Evolutionary conservation across 1,140 invertebrate genomes (phyloP).

Genomic region (Drosophila quadrilineata): DNA sequence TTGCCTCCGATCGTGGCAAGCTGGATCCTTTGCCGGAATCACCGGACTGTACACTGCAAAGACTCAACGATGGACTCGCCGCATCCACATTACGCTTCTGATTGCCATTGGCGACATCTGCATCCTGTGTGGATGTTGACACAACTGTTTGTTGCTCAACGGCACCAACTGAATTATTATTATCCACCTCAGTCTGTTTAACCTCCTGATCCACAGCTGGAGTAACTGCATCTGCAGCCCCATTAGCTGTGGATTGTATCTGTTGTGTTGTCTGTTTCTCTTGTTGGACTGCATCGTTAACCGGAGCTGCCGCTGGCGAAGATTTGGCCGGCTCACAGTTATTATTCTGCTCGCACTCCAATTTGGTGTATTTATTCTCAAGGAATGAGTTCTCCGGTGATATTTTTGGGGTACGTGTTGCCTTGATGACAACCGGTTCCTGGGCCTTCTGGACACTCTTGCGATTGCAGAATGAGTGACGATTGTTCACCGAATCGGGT

Average conservation of each 20-base stretch:
- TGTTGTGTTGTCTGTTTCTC: neutral
- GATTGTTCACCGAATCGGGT: constrained; percentile 68
- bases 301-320: neutral
- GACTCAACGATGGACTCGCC: constrained; percentile 75
- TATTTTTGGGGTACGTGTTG: constrained; percentile 76
- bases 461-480: constrained; percentile 57
- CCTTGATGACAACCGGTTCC: constrained; percentile 74
- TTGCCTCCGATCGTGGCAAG: constrained; percentile 73
- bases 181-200: constrained; percentile 6
- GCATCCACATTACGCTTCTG: constrained; percentile 74
- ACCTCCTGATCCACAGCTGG: constrained; percentile 2
- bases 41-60: constrained; percentile 77
- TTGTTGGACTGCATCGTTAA: neutral
- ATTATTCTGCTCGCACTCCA: constrained; percentile 72
- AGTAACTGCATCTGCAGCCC: no score
- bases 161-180: neutral
- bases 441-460: constrained; percentile 52
- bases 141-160: constrained; percentile 18
- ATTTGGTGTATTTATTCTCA: constrained; percentile 65
- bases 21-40: constrained; percentile 81
- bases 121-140: constrained; percentile 9
- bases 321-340: constrained; percentile 49
- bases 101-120: constrained; percentile 46
- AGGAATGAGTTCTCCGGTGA: constrained; percentile 80
- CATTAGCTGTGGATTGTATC: constrained; percentile 7